A percentile compares a stretch with the other conserved stretches of the same genome.
Conservation (phyloP, 2,888 invertebrate species). For the Crocallis elinguaria region DNA sequence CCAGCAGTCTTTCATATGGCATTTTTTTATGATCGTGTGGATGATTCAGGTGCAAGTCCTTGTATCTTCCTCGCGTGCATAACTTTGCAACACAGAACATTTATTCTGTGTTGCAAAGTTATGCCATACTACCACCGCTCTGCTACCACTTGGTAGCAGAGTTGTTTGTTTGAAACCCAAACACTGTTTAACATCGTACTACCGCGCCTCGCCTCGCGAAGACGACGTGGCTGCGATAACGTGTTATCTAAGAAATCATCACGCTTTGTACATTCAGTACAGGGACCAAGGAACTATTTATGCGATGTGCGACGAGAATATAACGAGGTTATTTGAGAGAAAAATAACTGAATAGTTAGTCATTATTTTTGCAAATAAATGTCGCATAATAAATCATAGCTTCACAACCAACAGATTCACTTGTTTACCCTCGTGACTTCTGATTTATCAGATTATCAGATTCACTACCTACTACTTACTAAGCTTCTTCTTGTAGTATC, state of each 20-base stretch:
- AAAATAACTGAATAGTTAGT: constrained; percentile 18
- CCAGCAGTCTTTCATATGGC: too few species aligned
- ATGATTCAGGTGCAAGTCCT: too few species aligned
- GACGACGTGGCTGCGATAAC: constrained; percentile 35
- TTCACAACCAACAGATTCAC: too few species aligned
- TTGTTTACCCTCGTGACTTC: too few species aligned
- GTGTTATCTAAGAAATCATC: constrained; percentile 39
- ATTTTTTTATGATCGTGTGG: too few species aligned
- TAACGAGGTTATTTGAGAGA: constrained; percentile 26
- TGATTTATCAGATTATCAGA: too few species aligned
- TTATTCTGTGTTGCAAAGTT: too few species aligned
- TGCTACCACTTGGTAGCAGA: not conserved
- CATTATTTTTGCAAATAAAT: not conserved
- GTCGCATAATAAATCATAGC: not conserved
- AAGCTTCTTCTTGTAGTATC: too few species aligned
- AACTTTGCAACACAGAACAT: too few species aligned
- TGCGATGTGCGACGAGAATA: constrained; percentile 29
- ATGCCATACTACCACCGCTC: too few species aligned
- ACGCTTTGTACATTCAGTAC: constrained; percentile 38
- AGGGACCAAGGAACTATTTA: constrained; percentile 32
- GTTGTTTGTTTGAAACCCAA: not conserved
- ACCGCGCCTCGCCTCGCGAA: constrained; percentile 1
- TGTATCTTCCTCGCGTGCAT: too few species aligned
- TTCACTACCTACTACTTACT: too few species aligned
- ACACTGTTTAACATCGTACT: not conserved